Conservation (phyloP, 2,888 invertebrate species). For the Zaprionus obscuricornis region DNA sequence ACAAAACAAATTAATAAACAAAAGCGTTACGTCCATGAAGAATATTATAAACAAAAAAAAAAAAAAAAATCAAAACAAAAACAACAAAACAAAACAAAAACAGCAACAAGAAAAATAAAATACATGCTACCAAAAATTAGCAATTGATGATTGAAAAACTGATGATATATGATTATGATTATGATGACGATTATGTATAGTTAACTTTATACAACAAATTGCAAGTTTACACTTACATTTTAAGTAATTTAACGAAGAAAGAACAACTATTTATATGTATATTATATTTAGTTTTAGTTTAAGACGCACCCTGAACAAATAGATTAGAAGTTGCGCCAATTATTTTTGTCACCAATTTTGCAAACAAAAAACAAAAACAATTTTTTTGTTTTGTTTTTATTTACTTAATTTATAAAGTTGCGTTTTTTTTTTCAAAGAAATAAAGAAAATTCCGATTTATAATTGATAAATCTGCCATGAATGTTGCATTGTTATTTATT, state of each 20-base stretch:
- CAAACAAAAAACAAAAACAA: too few species aligned
- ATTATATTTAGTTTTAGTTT: constrained; percentile 36
- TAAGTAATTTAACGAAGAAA: constrained; percentile 38
- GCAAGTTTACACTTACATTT: constrained; percentile 42
- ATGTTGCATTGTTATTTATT: too few species aligned
- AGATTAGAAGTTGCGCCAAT: constrained; percentile 16
- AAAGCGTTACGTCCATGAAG: constrained; percentile 70
- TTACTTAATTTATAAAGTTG: too few species aligned
- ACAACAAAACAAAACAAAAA: too few species aligned
- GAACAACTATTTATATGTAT: constrained; percentile 31
- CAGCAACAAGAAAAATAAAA: not conserved
- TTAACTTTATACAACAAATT: constrained; percentile 31
- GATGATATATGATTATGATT: constrained; percentile 32
- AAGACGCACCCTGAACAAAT: constrained; percentile 25
- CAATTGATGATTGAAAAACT: constrained; percentile 20
- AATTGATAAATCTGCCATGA: too few species aligned
- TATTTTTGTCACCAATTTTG: too few species aligned
- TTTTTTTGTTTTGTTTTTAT: too few species aligned
- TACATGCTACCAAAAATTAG: constrained; percentile 56
- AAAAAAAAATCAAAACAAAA: constrained; percentile 33
- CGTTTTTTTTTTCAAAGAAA: too few species aligned
- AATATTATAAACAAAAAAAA: constrained; percentile 38
- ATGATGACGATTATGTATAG: constrained; percentile 31
- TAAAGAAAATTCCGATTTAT: too few species aligned
- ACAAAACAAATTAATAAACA: constrained; percentile 28